Evolutionary conservation across 53 echinoderm and acorn worm species (phyloP), one percentile per base, ranked within the genome.

Genomic region (Holothuria scabra): DNA sequence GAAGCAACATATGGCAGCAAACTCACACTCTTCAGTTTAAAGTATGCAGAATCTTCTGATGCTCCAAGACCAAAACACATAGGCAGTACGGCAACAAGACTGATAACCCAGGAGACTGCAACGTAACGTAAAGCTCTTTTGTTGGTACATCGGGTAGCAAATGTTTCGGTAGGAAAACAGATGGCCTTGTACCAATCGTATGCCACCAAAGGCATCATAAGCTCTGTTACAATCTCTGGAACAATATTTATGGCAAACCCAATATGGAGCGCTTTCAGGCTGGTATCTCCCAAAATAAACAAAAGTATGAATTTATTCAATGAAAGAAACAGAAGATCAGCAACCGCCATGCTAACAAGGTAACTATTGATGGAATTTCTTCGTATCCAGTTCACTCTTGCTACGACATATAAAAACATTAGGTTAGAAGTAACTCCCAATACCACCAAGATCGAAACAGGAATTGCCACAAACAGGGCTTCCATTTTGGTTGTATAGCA

Each of bases 121-220:
- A 69, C 21, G 8, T 41, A 69, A 41, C n/a, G 35, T 7, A 34
- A 5, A 11, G 69, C 69, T 37, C 35, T 37, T 34, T 69, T 20
- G 21, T 69, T 69, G 23, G 34, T 34, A 9, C 69, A 69, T 16
- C 69, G 69, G 20, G 34, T 69, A 22, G 31, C 69, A 35, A 69
- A 29, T 13, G 6, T 69, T 18, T 34, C 8, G 11, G 69, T 69
- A 11, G 69, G 69, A 10, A 41, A 69, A 41, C 69, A 69, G 22
- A 69, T 69, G 9, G 69, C 69, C 31, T 69, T 69, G 69, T 69
- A 69, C 69, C 69, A 69, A 21, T 69, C 69, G 44, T 69, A 69
- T 30, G 69, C 69, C 19, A 69, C 34, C 31, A 69, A 23, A 69
- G 69, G 69, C 69, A 69, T 69, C 69, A 69, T 69, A 7, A 69